phyloP scores from a whole-genome alignment of 2,888 invertebrate species.

The Scaptomyza polygonia region DNA sequence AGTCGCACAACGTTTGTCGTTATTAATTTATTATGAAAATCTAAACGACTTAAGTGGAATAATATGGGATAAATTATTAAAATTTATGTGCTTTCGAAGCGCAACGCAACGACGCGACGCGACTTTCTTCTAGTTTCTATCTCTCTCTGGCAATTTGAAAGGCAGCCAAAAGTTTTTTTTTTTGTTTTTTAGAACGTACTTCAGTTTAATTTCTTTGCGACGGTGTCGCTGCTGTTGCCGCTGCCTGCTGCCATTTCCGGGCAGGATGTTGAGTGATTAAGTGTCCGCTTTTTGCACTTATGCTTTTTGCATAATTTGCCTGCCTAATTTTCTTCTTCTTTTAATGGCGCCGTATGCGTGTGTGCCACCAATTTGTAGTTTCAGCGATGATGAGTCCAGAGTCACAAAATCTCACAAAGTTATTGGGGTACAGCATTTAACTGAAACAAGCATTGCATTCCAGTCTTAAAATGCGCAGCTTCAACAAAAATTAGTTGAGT shows the following conservation, averaged over 20 bases:
- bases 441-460: background rate
- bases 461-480: too few species aligned
- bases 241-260: slow-evolving; percentile 44
- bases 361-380: background rate
- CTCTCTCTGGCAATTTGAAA: slow-evolving; percentile 54
- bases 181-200: slow-evolving; percentile 57
- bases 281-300: slow-evolving; percentile 76
- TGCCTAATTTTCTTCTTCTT: slow-evolving; percentile 58
- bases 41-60: slow-evolving; percentile 83
- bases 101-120: slow-evolving; percentile 31
- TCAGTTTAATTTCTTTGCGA: slow-evolving; percentile 76
- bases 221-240: slow-evolving; percentile 42
- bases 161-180: slow-evolving; percentile 60
- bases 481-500: background rate
- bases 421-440: background rate
- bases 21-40: slow-evolving; percentile 84
- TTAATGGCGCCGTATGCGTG: slow-evolving; percentile 23
- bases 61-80: slow-evolving; percentile 84
- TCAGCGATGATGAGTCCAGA: background rate
- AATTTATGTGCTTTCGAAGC: slow-evolving; percentile 82
- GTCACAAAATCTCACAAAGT: background rate
- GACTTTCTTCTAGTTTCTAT: slow-evolving; percentile 22
- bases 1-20: slow-evolving; percentile 64
- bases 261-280: slow-evolving; percentile 77
- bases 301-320: slow-evolving; percentile 70